Base-by-base conservation (phyloP, 2,888 invertebrate genomes). In the Nomada hirtipes region DNA sequence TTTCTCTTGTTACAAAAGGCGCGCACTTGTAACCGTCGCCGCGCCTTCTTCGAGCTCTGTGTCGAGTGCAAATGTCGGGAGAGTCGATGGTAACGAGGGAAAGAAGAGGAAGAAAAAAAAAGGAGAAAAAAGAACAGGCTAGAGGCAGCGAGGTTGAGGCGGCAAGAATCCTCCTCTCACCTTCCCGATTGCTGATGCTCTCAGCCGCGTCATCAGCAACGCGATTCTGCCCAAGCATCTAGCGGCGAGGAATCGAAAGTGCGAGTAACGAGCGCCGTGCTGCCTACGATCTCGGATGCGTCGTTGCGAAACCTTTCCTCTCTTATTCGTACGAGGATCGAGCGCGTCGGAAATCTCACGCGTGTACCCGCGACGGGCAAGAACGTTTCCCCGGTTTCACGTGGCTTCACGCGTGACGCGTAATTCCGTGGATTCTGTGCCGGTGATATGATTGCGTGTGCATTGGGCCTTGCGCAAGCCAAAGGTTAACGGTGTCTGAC, bases 51-150 rank as follows among this genome's bases (percentile, higher is more conserved):
- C 76, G 61, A 61, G n/a, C 61, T 71, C 63, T 52, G 55, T 50
- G 63, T 72, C 26, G 85, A 88, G 88, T 83, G 88, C 72, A 86
- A 88, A 88, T 84, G 83, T 86, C 88, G 88, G 69, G 64, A 1
- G 75, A 86, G 87, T 85, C 88, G 87, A 83, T 79, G 86, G 88
- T 85, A 86, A 86, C 88, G 83, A 87, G 86, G 61, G 72, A 76
- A 79, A 70, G 76, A 76, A 57, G 71, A 74, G 55, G 55, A 76
- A 65, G 60, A 53, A 36, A 57, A 59, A 61, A 52, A 52, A 18
- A 26, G 74, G 57, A 26, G 47, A 73, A 80, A 72, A 70, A 29
- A 73, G 44, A n/a, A 36, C 18, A 23, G 65, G 67, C 52, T 29
- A 52, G 59, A 59, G 23, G 36, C 76, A 59, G 55, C 26, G 53